A percentile compares a stretch with the other conserved stretches of the same genome.
Conservation (phyloP, 2,113 vertebrate genomes). For the Triplophysa dalaica region DNA sequence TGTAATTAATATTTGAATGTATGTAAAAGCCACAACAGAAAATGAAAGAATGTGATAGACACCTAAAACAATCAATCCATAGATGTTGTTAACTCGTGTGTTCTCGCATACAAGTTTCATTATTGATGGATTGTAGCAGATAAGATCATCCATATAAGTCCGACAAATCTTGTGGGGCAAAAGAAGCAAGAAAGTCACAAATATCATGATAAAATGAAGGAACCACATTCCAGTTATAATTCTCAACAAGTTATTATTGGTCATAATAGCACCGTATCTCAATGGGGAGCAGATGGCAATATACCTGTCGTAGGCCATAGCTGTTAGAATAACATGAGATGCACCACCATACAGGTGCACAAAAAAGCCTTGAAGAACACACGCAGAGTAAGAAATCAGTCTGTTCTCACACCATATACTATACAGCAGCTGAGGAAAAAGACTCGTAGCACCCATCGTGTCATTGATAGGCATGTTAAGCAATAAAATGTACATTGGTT, state of each 20-base stretch:
- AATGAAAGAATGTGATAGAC: conserved; percentile 39
- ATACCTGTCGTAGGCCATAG: conserved; percentile 19
- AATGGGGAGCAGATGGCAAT: conserved; percentile 4
- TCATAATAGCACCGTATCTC: conserved; percentile 61
- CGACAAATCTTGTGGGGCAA: conserved; percentile 66
- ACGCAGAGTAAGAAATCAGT: background rate
- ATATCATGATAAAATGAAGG: conserved; percentile 50
- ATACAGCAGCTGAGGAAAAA: background rate
- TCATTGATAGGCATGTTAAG: background rate
- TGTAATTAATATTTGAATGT: conserved; percentile 64
- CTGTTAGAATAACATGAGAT: background rate
- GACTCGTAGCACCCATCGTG: background rate
- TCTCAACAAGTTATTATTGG: conserved; percentile 49
- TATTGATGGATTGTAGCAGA: conserved; percentile 70
- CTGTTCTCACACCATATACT: conserved; percentile 3
- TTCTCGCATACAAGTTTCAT: conserved; percentile 65
- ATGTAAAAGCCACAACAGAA: conserved; percentile 55
- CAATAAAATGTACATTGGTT: conserved; percentile 28
- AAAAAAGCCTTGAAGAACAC: conserved; percentile 10
- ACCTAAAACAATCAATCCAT: conserved; percentile 30
- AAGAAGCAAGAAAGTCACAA: conserved; percentile 65
- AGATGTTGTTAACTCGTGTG: background rate
- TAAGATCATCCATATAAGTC: conserved; percentile 53
- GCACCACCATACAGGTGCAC: background rate
- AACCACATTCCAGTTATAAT: conserved; percentile 64